These are phyloP conservation scores for Austrolebias charrua DNA, from an alignment of 2,797 vertebrate genomes.

Conservation along the genomic window DNA sequence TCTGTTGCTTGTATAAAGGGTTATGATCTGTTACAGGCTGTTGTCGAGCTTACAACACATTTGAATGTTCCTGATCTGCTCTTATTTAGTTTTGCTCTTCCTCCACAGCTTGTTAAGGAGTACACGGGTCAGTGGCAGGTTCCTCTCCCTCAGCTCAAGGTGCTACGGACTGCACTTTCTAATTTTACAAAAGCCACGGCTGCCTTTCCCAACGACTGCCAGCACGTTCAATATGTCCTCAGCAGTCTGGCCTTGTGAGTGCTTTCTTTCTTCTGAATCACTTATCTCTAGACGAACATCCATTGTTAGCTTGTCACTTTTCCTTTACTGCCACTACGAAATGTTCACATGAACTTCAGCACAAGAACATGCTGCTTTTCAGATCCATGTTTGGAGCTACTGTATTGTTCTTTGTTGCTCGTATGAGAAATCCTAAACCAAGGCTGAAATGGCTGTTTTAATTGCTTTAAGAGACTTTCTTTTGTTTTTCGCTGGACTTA, in stretches of 20 bases:
- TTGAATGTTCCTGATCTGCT: neutral
- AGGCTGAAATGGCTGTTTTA: neutral
- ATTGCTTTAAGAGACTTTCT: neutral
- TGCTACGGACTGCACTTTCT: conserved; percentile 91
- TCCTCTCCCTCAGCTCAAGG: conserved; percentile 94
- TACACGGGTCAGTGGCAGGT: conserved; percentile 97
- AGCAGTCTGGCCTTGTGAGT: conserved; percentile 98
- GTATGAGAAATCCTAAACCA: neutral
- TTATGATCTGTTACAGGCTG: neutral
- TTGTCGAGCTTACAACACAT: neutral
- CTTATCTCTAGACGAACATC: neutral
- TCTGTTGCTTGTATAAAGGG: neutral
- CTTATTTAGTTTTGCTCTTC: neutral
- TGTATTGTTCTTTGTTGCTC: no score
- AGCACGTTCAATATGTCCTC: conserved; percentile 93
- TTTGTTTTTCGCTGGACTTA: neutral
- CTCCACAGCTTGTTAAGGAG: conserved; percentile 90
- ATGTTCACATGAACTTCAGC: neutral
- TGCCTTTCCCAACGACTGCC: conserved; percentile 92
- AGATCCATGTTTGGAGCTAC: no score
- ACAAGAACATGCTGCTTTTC: no score
- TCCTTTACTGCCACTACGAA: no score
- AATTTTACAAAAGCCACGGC: conserved; percentile 91
- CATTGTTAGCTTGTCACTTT: neutral
- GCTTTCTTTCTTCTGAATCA: conserved; percentile 11